These are phyloP conservation scores for Taeniopygia guttata DNA, from an alignment of 2,797 vertebrate species.

Conservation along the genomic window DNA sequence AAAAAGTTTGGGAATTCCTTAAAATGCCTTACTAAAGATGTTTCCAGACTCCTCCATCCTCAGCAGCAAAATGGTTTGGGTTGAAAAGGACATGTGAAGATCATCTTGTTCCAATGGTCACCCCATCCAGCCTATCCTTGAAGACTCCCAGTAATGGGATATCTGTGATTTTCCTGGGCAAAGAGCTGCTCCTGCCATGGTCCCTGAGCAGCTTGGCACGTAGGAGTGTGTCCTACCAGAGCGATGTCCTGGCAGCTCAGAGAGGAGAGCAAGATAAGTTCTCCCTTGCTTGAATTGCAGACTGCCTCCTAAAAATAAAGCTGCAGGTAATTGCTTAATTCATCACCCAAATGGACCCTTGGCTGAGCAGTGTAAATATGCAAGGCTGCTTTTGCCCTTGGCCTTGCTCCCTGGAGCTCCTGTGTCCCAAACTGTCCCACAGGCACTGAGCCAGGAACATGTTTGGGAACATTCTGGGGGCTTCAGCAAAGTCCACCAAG, in stretches of 20 bases:
- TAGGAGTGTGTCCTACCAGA: neutral
- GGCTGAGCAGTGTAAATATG: neutral
- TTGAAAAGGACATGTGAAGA: neutral
- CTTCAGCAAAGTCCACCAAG: neutral
- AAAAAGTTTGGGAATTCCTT: neutral
- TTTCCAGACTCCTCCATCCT: neutral
- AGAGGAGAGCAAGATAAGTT: neutral
- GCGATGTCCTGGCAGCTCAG: neutral
- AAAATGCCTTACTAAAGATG: neutral
- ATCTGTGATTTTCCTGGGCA: neutral
- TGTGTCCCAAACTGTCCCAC: fast-evolving
- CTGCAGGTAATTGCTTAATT: neutral
- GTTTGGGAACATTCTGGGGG: neutral
- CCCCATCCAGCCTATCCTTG: neutral
- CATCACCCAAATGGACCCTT: neutral
- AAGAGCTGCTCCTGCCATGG: neutral
- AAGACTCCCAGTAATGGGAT: neutral
- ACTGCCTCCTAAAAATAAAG: neutral
- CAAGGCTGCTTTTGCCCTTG: neutral
- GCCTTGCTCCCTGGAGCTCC: neutral
- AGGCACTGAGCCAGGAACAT: fast-evolving
- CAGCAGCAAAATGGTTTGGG: neutral
- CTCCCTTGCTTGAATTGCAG: neutral
- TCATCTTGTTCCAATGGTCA: neutral
- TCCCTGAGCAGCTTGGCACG: neutral